Evolutionary conservation across 2,888 invertebrate species (phyloP), one percentile per base, ranked within the genome.

Genomic region (Hydropsyche betteni): DNA sequence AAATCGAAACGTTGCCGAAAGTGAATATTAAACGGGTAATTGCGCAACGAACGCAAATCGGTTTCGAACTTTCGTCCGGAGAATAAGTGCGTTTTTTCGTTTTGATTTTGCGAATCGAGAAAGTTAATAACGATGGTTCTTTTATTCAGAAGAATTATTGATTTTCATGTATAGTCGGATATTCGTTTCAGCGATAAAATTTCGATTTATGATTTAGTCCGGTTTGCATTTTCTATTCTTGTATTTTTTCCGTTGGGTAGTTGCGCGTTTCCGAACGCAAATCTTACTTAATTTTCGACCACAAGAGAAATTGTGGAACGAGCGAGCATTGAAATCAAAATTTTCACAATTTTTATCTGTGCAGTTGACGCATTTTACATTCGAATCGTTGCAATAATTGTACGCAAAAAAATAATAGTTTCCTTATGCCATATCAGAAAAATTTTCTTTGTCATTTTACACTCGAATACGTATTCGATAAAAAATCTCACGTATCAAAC

Each of bases 251-350:
- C 10, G 6, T 8, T 8, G 0, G 6, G 10, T 55, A 0, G 55
- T 55, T 55, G n/a, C 16, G n/a, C 55, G 4, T 55, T 55, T 55
- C 12, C n/a, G 55, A 55, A 16, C n/a, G 55, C 12, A 58, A 58
- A 14, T 58, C 58, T 64, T 64, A 64, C 64, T 64, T 36, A 64
- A 64, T 64, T 64, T 64, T 10, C 44, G 34, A 36, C 36, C 64
- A 36, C 64, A 64, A 64, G 64, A 64, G 64, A 64, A 64, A 64
- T 64, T 64, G 24, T 24, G n/a, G 36, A 36, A 64, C 64, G 64
- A 12, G 44, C 44, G 44, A 12, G 36, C 34, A 64, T 64, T 64
- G 36, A 33, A 36, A 64, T 36, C 34, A 64, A 7, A 64, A 34
- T 64, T 64, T 64, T 64, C 36, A 64, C 36, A 64, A 58, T 58